These are phyloP conservation scores for Campoplex capitator DNA, from an alignment of 2,888 invertebrate species.

Conservation along the genomic window DNA sequence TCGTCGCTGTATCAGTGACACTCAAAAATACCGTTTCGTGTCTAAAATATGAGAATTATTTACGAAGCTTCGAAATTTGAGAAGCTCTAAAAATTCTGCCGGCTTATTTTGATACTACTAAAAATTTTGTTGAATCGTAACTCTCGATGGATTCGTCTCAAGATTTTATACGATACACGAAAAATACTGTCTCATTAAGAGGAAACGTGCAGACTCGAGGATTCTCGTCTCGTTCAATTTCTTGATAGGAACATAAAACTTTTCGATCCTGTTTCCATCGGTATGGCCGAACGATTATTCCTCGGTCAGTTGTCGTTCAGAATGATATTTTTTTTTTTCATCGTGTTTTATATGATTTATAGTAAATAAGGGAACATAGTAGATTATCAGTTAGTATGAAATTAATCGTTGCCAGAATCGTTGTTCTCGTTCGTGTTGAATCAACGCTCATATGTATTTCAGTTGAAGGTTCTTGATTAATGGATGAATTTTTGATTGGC, in stretches of 20 bases:
- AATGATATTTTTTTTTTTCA: neutral
- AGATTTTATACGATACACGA: neutral
- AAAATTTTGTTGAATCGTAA: neutral
- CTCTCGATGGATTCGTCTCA: neutral
- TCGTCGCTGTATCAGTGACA: neutral
- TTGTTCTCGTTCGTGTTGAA: slow-evolving; percentile 35
- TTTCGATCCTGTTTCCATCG: neutral
- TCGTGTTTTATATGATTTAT: slow-evolving; percentile 29
- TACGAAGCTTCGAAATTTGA: neutral
- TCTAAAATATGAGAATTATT: neutral
- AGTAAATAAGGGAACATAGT: neutral
- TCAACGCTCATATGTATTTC: slow-evolving; percentile 10
- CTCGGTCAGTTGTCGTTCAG: neutral
- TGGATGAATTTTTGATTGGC: slow-evolving; percentile 65
- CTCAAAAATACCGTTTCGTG: neutral
- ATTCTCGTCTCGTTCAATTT: slow-evolving; percentile 8
- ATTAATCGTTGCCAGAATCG: slow-evolving; percentile 25
- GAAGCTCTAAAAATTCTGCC: neutral
- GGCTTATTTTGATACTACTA: neutral
- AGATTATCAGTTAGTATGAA: slow-evolving; percentile 45
- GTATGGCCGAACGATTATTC: slow-evolving; percentile 3
- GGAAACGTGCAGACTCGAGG: neutral
- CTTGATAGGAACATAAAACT: slow-evolving; percentile 14
- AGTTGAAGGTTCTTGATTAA: slow-evolving; percentile 60
- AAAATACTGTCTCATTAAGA: neutral